These are phyloP conservation scores for Panthera tigris DNA, from an alignment of 2,113 vertebrate genomes.

Conservation along the genomic window DNA sequence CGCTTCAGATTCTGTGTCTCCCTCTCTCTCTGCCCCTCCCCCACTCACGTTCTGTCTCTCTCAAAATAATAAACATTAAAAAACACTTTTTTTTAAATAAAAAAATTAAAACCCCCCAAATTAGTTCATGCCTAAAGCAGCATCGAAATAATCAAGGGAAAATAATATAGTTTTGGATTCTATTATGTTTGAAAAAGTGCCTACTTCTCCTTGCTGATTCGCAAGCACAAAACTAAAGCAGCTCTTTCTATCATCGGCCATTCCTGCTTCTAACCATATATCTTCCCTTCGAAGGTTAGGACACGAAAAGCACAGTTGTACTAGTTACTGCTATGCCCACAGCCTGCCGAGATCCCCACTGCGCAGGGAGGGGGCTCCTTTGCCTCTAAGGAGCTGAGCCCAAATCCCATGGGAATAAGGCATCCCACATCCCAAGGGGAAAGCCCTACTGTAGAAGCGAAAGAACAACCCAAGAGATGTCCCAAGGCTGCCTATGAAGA, in stretches of 20 bases:
- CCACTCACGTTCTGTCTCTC: no score
- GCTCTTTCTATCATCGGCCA: neutral
- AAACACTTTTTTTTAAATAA: no score
- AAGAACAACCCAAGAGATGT: neutral
- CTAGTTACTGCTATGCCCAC: neutral
- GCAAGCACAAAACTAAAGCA: neutral
- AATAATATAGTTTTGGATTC: neutral
- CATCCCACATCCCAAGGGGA: neutral
- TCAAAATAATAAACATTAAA: no score
- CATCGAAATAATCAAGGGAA: neutral
- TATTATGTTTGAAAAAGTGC: neutral
- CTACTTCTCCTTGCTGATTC: neutral
- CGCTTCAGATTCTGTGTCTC: no score
- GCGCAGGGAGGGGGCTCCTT: neutral
- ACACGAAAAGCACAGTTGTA: neutral
- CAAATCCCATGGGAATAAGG: neutral
- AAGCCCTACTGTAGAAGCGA: neutral
- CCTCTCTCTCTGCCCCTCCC: no score
- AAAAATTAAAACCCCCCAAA: neutral
- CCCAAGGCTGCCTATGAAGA: neutral
- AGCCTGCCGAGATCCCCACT: accelerated
- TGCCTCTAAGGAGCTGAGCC: neutral
- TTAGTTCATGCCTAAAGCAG: neutral
- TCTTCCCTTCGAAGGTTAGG: neutral
- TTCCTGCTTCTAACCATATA: neutral